Evolutionary conservation across 2,797 vertebrate species (phyloP).

Genomic region (Schizopygopsis pylzovi): DNA sequence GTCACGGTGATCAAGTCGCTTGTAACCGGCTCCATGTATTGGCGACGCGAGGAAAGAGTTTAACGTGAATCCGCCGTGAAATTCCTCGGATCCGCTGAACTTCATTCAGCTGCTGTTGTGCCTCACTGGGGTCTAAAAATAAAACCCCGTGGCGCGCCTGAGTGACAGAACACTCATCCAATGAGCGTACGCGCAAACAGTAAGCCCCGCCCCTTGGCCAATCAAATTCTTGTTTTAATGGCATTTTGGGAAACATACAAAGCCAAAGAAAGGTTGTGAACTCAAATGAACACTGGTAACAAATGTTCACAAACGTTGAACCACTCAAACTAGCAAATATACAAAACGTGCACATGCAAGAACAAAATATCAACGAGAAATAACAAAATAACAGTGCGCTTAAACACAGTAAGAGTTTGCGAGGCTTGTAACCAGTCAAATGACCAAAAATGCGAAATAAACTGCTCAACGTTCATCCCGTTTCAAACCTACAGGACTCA

Average conservation of each 20-base stretch:
- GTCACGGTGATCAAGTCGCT: background rate
- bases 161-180: constrained; percentile 8
- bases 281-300: background rate
- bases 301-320: background rate
- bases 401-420: background rate
- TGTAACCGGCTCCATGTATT: background rate
- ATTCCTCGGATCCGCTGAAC: constrained; percentile 2
- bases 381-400: background rate
- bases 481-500: background rate
- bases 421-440: background rate
- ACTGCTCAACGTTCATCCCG: background rate
- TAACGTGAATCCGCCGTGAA: background rate
- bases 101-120: constrained; percentile 56
- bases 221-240: constrained; percentile 23
- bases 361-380: background rate
- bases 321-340: background rate
- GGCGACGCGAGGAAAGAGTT: background rate
- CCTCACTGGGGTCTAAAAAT: constrained; percentile 25
- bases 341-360: background rate
- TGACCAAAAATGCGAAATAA: background rate
- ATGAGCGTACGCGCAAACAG: background rate
- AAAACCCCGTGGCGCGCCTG: background rate
- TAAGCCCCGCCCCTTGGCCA: constrained; percentile 12
- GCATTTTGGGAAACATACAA: background rate
- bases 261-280: background rate